Evolutionary conservation across 2,113 vertebrate species (phyloP), one percentile per base, ranked within the genome.

Genomic region (Dicrurus megarhynchus): DNA sequence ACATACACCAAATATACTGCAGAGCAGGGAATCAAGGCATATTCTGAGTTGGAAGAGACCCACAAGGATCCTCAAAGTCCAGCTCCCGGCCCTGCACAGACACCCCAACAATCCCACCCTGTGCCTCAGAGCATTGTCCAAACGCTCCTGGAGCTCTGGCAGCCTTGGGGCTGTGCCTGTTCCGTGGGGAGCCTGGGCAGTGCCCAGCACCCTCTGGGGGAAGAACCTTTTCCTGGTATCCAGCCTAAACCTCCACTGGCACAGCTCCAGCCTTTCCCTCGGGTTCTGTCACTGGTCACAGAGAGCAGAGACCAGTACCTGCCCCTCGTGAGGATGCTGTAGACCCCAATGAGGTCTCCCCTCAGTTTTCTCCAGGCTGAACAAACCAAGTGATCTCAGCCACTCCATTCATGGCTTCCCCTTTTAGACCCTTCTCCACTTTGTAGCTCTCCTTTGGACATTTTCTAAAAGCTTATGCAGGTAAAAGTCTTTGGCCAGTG

Each of bases 111-210:
- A 16, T 33, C 18, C 18, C 19, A 23, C 27, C 37, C 23, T 74
- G 68, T 50, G 37, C 68, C 21, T 37, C 59, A 44, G 56, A 24
- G 44, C 0, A 0, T 8, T 88, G 35, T 37, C 27, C 59, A 73
- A 33, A 27, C 0, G 0, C 18, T 52, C 16, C 44, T 50, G 60
- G 52, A 81, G 33, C 68, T 81, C 37, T 59, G 52, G 27, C 15
- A 65, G 76, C 22, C 52, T 20, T 0, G 3, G 41, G 30, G 10
- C 16, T 0, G 2, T 46, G 39, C 13, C 46, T 10, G 3, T 39
- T 44, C 39, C 39, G 16, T 60, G 64, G 19, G 28, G 33, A 53
- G 33, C 46, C 37, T 21, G 13, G 1, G 1, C 65, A 63, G 17
- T 22, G 57, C 65, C 39, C 50, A 23, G 9, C 32, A 50, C 32